A percentile compares a stretch with the other conserved stretches of the same genome.
phyloP scores from a whole-genome alignment of 1,140 invertebrate genomes.

The Nymphalis io region DNA sequence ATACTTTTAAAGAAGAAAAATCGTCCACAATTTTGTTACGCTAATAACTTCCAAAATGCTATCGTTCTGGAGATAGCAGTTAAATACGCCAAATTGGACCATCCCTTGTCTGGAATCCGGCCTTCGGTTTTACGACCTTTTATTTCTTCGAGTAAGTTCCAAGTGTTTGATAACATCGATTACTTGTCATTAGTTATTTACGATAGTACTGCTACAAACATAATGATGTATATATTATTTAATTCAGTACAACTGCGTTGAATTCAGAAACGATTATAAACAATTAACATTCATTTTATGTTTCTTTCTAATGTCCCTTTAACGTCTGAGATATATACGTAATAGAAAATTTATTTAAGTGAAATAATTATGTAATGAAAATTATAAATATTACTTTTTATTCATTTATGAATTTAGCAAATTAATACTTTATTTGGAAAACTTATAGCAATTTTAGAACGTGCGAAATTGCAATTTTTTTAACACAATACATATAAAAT shows the following conservation, averaged over 20 bases:
- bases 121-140: constrained; percentile 54
- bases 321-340: too few relatives aligned
- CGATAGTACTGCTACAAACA: background rate
- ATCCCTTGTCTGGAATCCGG: constrained; percentile 48
- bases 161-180: constrained; percentile 54
- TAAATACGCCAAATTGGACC: constrained; percentile 69
- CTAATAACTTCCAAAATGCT: constrained; percentile 65
- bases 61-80: constrained; percentile 63
- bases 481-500: too few relatives aligned
- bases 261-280: too few relatives aligned
- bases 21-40: constrained; percentile 60
- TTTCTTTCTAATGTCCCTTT: too few relatives aligned
- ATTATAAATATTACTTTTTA: too few relatives aligned
- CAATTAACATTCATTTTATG: too few relatives aligned
- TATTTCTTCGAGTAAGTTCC: constrained; percentile 51
- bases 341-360: too few relatives aligned
- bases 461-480: too few relatives aligned
- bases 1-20: constrained; percentile 56
- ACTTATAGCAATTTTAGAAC: too few relatives aligned
- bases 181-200: constrained; percentile 42
- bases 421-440: too few relatives aligned
- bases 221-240: background rate
- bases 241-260: background rate
- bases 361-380: too few relatives aligned
- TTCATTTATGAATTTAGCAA: too few relatives aligned